These are phyloP conservation scores for Aegithalos caudatus DNA, from an alignment of 2,113 vertebrate genomes.

Conservation along the genomic window DNA sequence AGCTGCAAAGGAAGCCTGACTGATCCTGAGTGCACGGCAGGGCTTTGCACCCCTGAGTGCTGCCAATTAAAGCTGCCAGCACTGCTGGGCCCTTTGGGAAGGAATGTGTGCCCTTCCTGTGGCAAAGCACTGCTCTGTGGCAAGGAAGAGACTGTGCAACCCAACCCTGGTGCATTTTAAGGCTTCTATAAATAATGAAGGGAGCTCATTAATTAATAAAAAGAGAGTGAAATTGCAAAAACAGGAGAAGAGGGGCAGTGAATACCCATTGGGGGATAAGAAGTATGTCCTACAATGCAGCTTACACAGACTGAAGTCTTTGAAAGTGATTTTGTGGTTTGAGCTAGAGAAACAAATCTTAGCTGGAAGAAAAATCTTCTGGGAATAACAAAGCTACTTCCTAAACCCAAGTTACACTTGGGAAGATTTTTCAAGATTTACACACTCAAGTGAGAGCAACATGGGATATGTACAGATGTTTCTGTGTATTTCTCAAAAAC, in stretches of 20 bases:
- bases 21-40: not conserved
- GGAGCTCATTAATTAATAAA: constrained; percentile 46
- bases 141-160: not conserved
- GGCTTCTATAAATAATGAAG: constrained; percentile 51
- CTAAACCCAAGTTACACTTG: constrained; percentile 31
- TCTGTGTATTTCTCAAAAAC: not conserved
- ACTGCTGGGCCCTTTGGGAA: not conserved
- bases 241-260: constrained; percentile 33
- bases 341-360: constrained; percentile 56
- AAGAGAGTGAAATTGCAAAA: constrained; percentile 38
- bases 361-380: constrained; percentile 20
- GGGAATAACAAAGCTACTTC: constrained; percentile 48
- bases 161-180: constrained; percentile 4
- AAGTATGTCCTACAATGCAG: constrained; percentile 27
- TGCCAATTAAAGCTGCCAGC: not conserved
- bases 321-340: constrained; percentile 52
- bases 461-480: not conserved
- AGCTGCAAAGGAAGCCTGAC: not conserved
- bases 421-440: constrained; percentile 55
- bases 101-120: not conserved
- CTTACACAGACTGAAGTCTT: constrained; percentile 38
- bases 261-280: constrained; percentile 3
- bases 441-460: constrained; percentile 25
- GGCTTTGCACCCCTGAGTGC: not conserved
- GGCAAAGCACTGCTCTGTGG: not conserved